A percentile compares a stretch with the other conserved stretches of the same genome.
phyloP scores from a whole-genome alignment of 2,113 vertebrate genomes.

The Sterna hirundo region DNA sequence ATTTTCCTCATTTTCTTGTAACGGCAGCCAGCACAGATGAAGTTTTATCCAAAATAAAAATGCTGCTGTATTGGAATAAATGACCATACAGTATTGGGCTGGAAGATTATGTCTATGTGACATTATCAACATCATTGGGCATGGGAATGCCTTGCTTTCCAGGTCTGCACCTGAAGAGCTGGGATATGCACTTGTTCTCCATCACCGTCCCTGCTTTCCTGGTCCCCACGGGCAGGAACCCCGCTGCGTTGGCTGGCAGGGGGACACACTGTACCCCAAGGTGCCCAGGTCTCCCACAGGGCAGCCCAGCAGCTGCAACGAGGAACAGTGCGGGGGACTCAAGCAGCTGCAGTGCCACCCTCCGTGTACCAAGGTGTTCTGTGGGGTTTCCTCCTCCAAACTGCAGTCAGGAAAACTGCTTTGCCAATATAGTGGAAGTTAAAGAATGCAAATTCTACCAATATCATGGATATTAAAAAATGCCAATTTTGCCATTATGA shows the following conservation, averaged over 20 bases:
- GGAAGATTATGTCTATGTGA: neutral
- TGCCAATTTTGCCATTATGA: neutral
- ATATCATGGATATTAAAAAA: neutral
- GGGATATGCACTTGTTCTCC: neutral
- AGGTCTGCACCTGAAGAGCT: neutral
- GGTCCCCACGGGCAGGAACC: neutral
- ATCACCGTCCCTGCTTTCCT: neutral
- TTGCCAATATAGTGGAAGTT: neutral
- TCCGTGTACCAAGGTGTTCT: neutral
- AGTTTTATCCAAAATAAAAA: neutral
- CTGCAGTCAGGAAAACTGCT: neutral
- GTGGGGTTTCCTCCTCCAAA: neutral
- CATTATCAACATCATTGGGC: rapidly evolving
- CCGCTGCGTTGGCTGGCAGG: rapidly evolving
- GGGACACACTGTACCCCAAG: neutral
- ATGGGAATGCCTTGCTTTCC: neutral
- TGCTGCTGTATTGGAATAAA: neutral
- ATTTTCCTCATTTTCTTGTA: neutral
- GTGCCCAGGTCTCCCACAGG: neutral
- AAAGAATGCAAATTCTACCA: neutral
- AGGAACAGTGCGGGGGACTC: neutral
- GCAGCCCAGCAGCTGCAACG: neutral
- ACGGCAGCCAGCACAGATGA: neutral
- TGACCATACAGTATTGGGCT: neutral
- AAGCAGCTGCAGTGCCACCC: no score